These are phyloP conservation scores for Mystacides longicornis DNA, from an alignment of 2,888 invertebrate genomes.

Conservation along the genomic window DNA sequence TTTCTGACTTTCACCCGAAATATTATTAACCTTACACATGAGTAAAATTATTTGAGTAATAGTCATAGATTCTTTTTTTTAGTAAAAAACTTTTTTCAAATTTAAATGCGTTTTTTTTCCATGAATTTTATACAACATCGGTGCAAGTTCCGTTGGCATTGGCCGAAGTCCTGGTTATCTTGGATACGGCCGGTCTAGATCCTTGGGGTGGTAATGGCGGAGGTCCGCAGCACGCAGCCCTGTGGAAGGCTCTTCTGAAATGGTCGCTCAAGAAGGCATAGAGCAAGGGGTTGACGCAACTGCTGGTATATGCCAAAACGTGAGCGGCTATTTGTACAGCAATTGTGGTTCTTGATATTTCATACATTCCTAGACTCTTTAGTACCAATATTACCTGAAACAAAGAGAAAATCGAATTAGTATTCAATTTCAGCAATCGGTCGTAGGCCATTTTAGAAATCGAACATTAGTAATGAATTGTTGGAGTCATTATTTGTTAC, in stretches of 20 bases:
- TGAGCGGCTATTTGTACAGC: constrained; percentile 72
- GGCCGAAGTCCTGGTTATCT: constrained; percentile 60
- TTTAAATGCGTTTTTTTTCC: no score
- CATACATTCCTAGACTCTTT: constrained; percentile 66
- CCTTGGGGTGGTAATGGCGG: constrained; percentile 26
- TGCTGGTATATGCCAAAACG: constrained; percentile 86
- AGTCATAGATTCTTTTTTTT: no score
- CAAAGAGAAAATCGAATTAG: background rate
- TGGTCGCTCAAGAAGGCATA: constrained; percentile 93
- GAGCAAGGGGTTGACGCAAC: constrained; percentile 89
- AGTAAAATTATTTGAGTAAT: no score
- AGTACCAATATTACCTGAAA: constrained; percentile 67
- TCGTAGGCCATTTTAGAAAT: no score
- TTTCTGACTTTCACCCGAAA: no score
- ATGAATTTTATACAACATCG: constrained; percentile 41
- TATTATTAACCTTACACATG: no score
- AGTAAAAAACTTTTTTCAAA: no score
- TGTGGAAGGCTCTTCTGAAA: constrained; percentile 82
- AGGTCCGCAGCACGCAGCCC: constrained; percentile 33
- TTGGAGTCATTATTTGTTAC: no score
- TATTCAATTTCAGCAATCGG: background rate
- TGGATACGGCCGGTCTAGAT: constrained; percentile 51
- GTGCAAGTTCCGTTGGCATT: constrained; percentile 58
- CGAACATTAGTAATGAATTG: no score
- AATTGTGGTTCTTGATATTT: constrained; percentile 60